A percentile compares a stretch with the other conserved stretches of the same genome.
Conservation (phyloP, 1,140 invertebrate genomes). For the Telenomus remus region DNA sequence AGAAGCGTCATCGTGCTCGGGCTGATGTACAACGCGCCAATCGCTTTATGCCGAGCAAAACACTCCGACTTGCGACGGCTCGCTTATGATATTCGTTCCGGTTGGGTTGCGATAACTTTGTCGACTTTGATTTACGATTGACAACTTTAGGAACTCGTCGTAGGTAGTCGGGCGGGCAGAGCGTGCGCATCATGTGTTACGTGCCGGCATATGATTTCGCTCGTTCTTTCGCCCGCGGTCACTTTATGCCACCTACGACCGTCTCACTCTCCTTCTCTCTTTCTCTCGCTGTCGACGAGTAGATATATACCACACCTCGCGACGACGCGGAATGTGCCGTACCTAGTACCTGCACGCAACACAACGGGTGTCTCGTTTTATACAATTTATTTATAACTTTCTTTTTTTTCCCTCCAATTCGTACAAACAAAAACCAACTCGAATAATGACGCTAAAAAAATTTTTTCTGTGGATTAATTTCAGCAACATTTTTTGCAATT, state of each 20-base stretch:
- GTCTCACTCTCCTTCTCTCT: constrained; percentile 43
- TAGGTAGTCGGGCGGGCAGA: constrained; percentile 53
- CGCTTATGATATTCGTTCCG: constrained; percentile 57
- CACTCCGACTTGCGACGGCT: constrained; percentile 58
- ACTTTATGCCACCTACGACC: constrained; percentile 29
- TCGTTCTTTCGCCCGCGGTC: constrained; percentile 41
- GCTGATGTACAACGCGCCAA: constrained; percentile 42
- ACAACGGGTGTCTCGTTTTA: constrained; percentile 51
- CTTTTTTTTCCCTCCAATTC: background rate
- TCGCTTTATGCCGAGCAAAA: constrained; percentile 45
- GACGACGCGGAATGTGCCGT: constrained; percentile 62
- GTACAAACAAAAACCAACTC: too few species aligned
- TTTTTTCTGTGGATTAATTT: too few species aligned
- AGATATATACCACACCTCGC: constrained; percentile 56
- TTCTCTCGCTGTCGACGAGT: constrained; percentile 38
- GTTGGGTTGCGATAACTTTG: constrained; percentile 54
- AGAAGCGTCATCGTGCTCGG: constrained; percentile 25
- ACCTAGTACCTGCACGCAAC: constrained; percentile 54
- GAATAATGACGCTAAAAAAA: too few species aligned
- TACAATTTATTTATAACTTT: constrained; percentile 19
- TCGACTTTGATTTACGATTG: constrained; percentile 69
- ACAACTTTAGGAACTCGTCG: constrained; percentile 68
- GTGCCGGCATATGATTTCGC: constrained; percentile 40
- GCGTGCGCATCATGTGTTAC: constrained; percentile 44
- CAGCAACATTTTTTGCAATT: too few species aligned